A percentile compares a stretch with the other conserved stretches of the same genome.
Evolutionary conservation across 2,797 vertebrate species (phyloP).

Genomic region (Furcifer pardalis): DNA sequence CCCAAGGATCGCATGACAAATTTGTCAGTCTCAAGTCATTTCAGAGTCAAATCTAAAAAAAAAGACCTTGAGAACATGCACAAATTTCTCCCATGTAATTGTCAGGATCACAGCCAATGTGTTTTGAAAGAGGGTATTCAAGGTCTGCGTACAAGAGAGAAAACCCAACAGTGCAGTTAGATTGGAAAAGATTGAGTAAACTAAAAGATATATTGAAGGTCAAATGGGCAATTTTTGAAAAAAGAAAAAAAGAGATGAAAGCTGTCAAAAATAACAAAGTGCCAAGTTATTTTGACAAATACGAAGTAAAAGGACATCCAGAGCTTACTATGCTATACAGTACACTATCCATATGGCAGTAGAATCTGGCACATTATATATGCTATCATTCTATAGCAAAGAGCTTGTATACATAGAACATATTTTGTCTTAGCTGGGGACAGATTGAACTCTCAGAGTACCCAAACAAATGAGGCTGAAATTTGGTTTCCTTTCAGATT

Average conservation of each 20-base stretch:
- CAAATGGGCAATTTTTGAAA: not conserved
- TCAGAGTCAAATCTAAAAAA: not conserved
- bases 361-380: not conserved
- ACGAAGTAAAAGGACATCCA: conserved; percentile 6
- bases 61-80: not conserved
- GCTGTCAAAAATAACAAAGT: conserved; percentile 10
- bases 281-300: conserved; percentile 13
- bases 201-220: conserved; percentile 12
- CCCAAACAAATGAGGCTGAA: conserved; percentile 16
- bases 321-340: not conserved
- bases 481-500: conserved; percentile 17
- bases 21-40: not conserved
- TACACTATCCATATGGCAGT: not conserved
- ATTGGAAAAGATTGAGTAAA: not conserved
- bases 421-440: not conserved
- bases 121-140: not conserved
- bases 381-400: not conserved
- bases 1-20: not conserved
- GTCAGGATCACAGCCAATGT: not conserved
- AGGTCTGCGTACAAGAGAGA: not conserved
- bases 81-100: not conserved
- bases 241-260: not conserved
- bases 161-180: not conserved
- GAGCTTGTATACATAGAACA: not conserved
- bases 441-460: not conserved